phyloP scores from a whole-genome alignment of 2,113 vertebrate species.

The Nannobrachium achirus region DNA sequence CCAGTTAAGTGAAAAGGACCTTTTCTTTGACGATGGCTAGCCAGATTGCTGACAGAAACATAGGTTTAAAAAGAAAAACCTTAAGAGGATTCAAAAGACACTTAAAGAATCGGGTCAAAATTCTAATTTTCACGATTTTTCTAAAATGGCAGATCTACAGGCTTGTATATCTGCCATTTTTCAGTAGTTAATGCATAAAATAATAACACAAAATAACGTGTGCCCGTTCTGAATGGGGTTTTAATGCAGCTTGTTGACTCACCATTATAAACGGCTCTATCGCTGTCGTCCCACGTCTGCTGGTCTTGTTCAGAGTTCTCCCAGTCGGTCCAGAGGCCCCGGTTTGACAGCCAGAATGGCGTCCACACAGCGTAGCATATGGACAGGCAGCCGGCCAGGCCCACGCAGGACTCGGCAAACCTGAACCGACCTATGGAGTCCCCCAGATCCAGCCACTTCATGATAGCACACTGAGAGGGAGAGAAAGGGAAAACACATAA shows the following conservation, averaged over 20 bases:
- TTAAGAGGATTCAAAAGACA: too few species aligned
- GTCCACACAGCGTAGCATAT: conserved; percentile 75
- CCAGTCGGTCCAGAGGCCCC: conserved; percentile 71
- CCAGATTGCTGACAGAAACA: too few species aligned
- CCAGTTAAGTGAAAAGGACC: too few species aligned
- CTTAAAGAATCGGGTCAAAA: too few species aligned
- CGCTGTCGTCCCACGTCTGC: conserved; percentile 17
- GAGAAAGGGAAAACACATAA: background rate
- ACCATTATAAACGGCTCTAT: conserved; percentile 49
- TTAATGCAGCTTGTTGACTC: conserved; percentile 24
- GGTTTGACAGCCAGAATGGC: conserved; percentile 71
- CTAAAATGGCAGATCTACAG: too few species aligned
- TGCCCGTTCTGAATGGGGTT: too few species aligned
- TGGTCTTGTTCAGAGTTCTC: conserved; percentile 51
- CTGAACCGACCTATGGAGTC: conserved; percentile 72
- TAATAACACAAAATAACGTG: too few species aligned
- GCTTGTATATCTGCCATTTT: too few species aligned
- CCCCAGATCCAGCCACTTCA: conserved; percentile 63
- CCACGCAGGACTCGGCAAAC: conserved; percentile 70
- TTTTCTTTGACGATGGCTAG: too few species aligned
- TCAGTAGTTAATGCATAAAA: too few species aligned
- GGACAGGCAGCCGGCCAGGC: conserved; percentile 73
- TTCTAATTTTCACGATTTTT: too few species aligned
- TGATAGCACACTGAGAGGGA: conserved; percentile 35
- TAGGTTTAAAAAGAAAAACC: too few species aligned